Evolutionary conservation across 2,113 vertebrate genomes (phyloP), one percentile per base, ranked within the genome.

Genomic region (Condylura cristata): DNA sequence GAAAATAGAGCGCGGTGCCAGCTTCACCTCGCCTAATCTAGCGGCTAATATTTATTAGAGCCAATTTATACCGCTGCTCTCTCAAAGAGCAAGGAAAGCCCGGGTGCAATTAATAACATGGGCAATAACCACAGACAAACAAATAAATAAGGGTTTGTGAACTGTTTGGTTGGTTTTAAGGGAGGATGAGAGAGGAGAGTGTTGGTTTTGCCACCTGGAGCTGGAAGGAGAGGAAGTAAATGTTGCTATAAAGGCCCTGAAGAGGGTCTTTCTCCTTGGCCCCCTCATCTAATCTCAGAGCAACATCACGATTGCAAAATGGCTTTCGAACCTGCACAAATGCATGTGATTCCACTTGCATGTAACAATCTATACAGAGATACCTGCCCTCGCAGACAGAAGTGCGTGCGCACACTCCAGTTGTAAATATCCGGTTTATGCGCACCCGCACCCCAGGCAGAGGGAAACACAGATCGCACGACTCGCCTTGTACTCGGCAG

Each of bases 1-100:
- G 98, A 99, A 99, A 99, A 99, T 98, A 97, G 98, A 99, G 98
- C 98, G 93, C 97, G 95, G 98, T 97, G 98, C 98, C 99, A 98
- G 98, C 98, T 99, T 99, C 99, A 98, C 99, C 99, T 98, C 99
- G 98, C 99, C 99, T 99, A 99, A 99, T 99, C 99, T 99, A 99
- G 99, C 99, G 99, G 99, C 99, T 99, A 99, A 99, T 99, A 99
- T 99, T 99, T 99, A 99, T 99, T 99, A 99, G 99, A 98, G 99
- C 98, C 99, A 99, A 99, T 99, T 99, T 99, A 99, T 98, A 98
- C 95, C 96, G 97, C 95, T 97, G 98, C 97, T 98, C 98, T 96
- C 96, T 97, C 98, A 98, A 98, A 98, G 98, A 98, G 98, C 98
- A 97, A 97, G 97, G 97, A 97, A 98, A 97, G 97, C 98, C 97